Evolutionary conservation across 2,888 invertebrate genomes (phyloP).

Genomic region (Isoperla grammatica): DNA sequence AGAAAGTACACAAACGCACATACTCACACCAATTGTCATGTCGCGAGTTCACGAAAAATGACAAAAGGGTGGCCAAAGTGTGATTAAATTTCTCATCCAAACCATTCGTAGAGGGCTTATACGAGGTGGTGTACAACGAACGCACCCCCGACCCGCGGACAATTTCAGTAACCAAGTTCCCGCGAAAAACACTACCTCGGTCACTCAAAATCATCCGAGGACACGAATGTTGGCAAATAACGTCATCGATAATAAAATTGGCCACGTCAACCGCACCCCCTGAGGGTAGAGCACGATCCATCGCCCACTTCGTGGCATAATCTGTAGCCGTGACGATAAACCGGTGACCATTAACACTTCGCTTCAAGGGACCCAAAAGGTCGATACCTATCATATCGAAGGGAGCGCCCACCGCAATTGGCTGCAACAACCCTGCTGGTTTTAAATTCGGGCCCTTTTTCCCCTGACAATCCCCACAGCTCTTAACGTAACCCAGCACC

Average conservation of each 20-base stretch:
- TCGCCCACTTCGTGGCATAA: slow-evolving; percentile 16
- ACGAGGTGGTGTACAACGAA: slow-evolving; percentile 29
- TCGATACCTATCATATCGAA: slow-evolving; percentile 27
- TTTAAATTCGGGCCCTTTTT: slow-evolving; percentile 11
- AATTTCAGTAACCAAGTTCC: slow-evolving; percentile 25
- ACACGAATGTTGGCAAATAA: slow-evolving; percentile 22
- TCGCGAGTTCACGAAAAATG: slow-evolving; percentile 25
- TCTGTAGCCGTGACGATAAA: background rate
- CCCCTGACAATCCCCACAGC: slow-evolving; percentile 23
- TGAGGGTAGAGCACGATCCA: slow-evolving; percentile 19
- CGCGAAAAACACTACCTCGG: slow-evolving; percentile 28
- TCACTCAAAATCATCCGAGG: slow-evolving; percentile 29
- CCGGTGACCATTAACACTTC: background rate
- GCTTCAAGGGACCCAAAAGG: slow-evolving; percentile 30
- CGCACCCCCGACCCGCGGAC: slow-evolving; percentile 18
- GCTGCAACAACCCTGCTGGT: slow-evolving; percentile 23
- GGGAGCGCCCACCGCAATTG: slow-evolving; percentile 19
- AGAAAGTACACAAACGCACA: slow-evolving; percentile 24
- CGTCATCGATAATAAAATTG: slow-evolving; percentile 25
- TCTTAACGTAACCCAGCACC: slow-evolving; percentile 19
- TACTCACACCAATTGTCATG: slow-evolving; percentile 31
- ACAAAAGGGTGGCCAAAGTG: slow-evolving; percentile 30
- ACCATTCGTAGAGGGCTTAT: slow-evolving; percentile 31
- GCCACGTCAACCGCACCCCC: slow-evolving; percentile 27
- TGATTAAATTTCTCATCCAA: slow-evolving; percentile 32